Evolutionary conservation across 2,113 vertebrate genomes (phyloP).

Genomic region (Psilopsiagon aymara): DNA sequence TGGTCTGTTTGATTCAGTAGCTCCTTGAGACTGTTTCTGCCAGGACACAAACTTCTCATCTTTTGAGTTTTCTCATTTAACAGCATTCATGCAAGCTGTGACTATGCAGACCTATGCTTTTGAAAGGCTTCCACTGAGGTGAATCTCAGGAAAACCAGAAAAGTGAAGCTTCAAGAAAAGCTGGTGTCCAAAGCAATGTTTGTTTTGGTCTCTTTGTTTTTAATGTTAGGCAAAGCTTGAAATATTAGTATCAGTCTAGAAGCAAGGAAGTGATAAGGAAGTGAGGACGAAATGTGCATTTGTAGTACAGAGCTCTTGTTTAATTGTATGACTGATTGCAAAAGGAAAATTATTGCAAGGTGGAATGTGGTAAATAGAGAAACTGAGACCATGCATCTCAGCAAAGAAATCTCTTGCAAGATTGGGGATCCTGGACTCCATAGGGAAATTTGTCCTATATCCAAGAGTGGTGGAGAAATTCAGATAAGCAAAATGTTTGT

Average conservation of each 20-base stretch:
- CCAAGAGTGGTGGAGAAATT: not conserved
- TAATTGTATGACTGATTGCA: not conserved
- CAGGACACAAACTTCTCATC: not conserved
- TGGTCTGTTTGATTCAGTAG: not conserved
- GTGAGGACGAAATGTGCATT: not conserved
- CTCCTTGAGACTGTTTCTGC: not conserved
- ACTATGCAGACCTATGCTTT: not conserved
- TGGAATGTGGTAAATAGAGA: not conserved
- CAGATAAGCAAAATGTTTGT: not conserved
- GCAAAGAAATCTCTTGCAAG: accelerated
- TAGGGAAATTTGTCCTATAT: not conserved
- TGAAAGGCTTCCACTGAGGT: not conserved
- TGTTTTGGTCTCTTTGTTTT: not conserved
- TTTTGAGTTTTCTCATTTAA: not conserved
- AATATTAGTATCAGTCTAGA: not conserved
- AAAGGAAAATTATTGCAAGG: not conserved
- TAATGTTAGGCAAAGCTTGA: not conserved
- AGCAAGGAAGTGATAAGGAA: not conserved
- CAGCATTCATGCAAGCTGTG: not conserved
- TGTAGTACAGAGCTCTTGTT: not conserved
- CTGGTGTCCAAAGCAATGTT: not conserved
- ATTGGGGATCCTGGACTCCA: not conserved
- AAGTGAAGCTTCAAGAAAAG: not conserved
- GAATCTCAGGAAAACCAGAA: not conserved
- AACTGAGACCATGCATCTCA: not conserved